These are phyloP conservation scores for Ditylenchus weischeri DNA, from an alignment of 2,888 invertebrate species.

Conservation along the genomic window DNA sequence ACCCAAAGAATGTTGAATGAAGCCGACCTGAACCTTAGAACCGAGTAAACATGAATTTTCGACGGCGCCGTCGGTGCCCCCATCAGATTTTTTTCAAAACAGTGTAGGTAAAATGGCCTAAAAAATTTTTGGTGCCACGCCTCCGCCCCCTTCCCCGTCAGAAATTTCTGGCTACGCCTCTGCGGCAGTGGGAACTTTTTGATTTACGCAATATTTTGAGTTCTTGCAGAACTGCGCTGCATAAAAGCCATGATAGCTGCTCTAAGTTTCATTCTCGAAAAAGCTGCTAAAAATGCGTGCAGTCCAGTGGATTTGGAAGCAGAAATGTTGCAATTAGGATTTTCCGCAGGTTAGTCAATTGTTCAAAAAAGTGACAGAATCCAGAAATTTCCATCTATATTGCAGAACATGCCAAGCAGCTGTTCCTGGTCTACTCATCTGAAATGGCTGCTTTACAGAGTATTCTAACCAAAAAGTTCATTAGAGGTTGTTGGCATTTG, in stretches of 20 bases:
- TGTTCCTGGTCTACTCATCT: conserved; percentile 25
- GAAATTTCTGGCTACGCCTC: too few relatives aligned
- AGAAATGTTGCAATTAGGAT: conserved; percentile 41
- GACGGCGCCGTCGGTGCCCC: too few relatives aligned
- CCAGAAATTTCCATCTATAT: not conserved
- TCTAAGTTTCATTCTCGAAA: conserved; percentile 37
- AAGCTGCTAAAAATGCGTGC: conserved; percentile 39
- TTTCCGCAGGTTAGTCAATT: conserved; percentile 30
- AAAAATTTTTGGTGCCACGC: too few relatives aligned
- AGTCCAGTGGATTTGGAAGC: conserved; percentile 34
- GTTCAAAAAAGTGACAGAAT: conserved; percentile 11
- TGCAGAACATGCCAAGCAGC: conserved; percentile 32
- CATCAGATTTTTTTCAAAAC: too few relatives aligned
- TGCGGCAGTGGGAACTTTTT: too few relatives aligned
- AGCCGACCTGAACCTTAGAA: too few relatives aligned
- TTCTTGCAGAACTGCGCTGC: conserved; percentile 22
- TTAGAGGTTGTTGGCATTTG: conserved; percentile 17
- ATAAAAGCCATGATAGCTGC: conserved; percentile 40
- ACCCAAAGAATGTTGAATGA: too few relatives aligned
- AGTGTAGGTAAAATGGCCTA: too few relatives aligned
- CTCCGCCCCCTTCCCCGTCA: too few relatives aligned
- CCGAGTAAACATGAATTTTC: not conserved
- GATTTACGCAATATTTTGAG: not conserved
- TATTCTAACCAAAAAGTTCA: conserved; percentile 15
- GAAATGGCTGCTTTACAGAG: conserved; percentile 1